These are phyloP conservation scores for Pseudolaguvia tuberculata DNA, from an alignment of 2,113 vertebrate genomes.

Conservation along the genomic window DNA sequence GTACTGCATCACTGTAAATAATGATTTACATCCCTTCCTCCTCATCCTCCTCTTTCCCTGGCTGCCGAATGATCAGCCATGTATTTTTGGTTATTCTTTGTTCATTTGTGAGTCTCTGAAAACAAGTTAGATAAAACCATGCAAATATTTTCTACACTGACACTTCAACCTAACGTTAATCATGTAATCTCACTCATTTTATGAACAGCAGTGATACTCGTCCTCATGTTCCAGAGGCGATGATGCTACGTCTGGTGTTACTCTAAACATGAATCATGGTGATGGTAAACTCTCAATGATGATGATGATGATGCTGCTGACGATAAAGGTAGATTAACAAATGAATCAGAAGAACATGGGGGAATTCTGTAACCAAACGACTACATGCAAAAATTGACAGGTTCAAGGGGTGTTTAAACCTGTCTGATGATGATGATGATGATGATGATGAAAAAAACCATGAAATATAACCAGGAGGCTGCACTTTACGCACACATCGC, in stretches of 20 bases:
- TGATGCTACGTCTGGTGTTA: conserved; percentile 30
- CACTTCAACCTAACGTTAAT: conserved; percentile 22
- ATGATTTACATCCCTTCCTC: too few species aligned
- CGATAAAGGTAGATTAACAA: too few species aligned
- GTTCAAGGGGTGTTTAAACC: conserved; percentile 3
- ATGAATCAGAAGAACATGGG: too few species aligned
- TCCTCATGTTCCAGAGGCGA: conserved; percentile 22
- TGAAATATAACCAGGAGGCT: conserved; percentile 14
- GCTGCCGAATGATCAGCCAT: background rate
- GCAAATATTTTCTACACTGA: conserved; percentile 13
- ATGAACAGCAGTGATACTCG: conserved; percentile 22
- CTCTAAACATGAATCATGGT: conserved; percentile 23
- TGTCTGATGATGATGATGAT: conserved; percentile 14
- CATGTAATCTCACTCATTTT: conserved; percentile 22
- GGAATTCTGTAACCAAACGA: too few species aligned
- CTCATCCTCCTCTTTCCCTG: too few species aligned
- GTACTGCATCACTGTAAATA: background rate
- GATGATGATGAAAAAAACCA: background rate
- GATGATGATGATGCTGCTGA: background rate
- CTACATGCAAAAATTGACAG: too few species aligned
- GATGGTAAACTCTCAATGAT: background rate
- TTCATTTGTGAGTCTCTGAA: conserved; percentile 32
- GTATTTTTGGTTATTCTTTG: conserved; percentile 9
- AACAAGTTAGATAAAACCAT: conserved; percentile 3
- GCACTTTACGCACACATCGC: conserved; percentile 27